phyloP scores from a whole-genome alignment of 2,797 vertebrate species.

The Sparidentex hasta region DNA sequence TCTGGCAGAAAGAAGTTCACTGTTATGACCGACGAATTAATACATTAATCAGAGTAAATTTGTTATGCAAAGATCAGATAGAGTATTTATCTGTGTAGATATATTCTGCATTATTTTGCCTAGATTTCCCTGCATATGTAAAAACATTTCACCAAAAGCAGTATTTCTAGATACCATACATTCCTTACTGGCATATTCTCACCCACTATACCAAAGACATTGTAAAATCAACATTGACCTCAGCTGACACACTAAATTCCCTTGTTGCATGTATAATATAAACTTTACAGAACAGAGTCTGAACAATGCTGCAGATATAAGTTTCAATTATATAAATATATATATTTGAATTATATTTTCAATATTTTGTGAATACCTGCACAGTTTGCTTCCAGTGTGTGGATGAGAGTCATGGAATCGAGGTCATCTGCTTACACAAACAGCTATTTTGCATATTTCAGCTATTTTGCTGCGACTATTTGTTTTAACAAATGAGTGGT shows the following conservation, averaged over 20 bases:
- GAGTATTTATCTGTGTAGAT: neutral
- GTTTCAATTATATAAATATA: neutral
- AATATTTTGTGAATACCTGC: too few relatives aligned
- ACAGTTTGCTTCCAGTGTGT: neutral
- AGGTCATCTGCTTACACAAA: neutral
- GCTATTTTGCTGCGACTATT: neutral
- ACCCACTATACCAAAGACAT: neutral
- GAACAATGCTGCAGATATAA: neutral
- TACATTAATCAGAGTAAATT: neutral
- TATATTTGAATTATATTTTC: slow-evolving; percentile 1
- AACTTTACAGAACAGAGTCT: neutral
- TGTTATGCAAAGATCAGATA: neutral
- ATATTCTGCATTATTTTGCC: too few relatives aligned
- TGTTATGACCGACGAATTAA: neutral
- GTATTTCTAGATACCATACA: neutral
- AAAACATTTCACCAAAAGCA: neutral
- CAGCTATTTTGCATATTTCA: slow-evolving; percentile 12
- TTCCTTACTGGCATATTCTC: neutral
- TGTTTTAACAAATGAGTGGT: neutral
- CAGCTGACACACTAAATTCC: neutral
- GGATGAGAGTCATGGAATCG: neutral
- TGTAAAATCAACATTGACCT: neutral
- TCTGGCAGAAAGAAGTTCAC: too few relatives aligned
- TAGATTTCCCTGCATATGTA: neutral
- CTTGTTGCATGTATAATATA: neutral